Percentiles rank a stretch among this genome's conserved stretches.
Evolutionary conservation across 1,140 invertebrate species (phyloP).

Genomic region (Nylanderia fulva): DNA sequence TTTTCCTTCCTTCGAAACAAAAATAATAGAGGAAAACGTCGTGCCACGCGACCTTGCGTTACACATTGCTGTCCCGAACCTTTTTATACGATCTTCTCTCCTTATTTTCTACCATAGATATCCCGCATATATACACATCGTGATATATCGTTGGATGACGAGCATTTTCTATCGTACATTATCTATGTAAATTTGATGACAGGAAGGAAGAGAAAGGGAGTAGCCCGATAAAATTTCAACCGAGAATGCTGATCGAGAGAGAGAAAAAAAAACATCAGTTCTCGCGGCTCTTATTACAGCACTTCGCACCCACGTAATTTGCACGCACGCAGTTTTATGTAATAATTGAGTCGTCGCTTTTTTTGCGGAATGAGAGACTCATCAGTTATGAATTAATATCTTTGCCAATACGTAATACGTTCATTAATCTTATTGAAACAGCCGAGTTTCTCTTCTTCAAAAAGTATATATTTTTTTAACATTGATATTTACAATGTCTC

Average conservation of each 20-base stretch:
- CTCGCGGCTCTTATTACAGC: conserved; percentile 29
- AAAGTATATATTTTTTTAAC: conserved; percentile 52
- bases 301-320: conserved; percentile 22
- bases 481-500: conserved; percentile 49
- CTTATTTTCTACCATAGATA: background rate
- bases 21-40: conserved; percentile 24
- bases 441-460: conserved; percentile 44
- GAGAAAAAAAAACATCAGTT: background rate
- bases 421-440: conserved; percentile 28
- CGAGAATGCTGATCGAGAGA: conserved; percentile 2
- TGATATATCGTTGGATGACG: conserved; percentile 9
- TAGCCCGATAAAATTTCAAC: conserved; percentile 36
- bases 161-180: conserved; percentile 35
- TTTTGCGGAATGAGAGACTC: background rate
- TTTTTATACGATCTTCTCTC: conserved; percentile 2
- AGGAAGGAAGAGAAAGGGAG: background rate
- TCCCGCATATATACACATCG: background rate
- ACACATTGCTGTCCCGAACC: conserved; percentile 36
- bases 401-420: background rate
- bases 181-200: conserved; percentile 39
- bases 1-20: conserved; percentile 3
- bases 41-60: background rate
- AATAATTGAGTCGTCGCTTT: background rate
- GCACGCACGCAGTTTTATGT: background rate
- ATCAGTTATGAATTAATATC: background rate